Evolutionary conservation across 2,888 invertebrate genomes (phyloP).

Genomic region (Machimus atricapillus): DNA sequence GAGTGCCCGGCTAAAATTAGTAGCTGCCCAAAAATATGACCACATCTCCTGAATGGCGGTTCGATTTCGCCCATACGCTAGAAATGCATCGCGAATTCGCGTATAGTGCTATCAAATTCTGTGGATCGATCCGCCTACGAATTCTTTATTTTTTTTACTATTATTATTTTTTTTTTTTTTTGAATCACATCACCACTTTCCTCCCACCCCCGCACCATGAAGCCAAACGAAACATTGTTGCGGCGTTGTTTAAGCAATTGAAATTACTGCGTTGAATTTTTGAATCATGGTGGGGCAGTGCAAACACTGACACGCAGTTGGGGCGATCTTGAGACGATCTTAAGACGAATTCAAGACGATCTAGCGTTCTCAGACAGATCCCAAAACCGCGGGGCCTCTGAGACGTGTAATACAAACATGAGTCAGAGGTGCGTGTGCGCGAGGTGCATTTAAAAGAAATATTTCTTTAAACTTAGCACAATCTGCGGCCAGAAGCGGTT

Average conservation of each 20-base stretch:
- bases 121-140: not conserved
- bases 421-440: not conserved
- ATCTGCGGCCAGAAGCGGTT: not conserved
- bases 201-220: not conserved
- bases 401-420: not conserved
- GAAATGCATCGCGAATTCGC: not conserved
- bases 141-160: too few relatives aligned
- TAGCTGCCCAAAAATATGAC: not conserved
- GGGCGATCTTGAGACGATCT: not conserved
- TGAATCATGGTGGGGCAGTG: not conserved
- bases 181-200: not conserved
- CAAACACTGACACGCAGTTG: not conserved
- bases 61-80: not conserved
- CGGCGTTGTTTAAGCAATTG: not conserved
- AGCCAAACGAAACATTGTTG: not conserved
- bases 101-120: not conserved
- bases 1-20: conserved; percentile 1
- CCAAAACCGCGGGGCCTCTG: not conserved
- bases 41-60: not conserved
- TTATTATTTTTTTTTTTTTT: not conserved
- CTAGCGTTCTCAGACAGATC: not conserved
- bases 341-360: not conserved
- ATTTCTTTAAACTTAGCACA: not conserved
- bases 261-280: not conserved
- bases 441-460: not conserved